Percentiles rank a stretch among this genome's conserved stretches.
These are phyloP conservation scores for Drosophila guanche DNA, from an alignment of 1,140 invertebrate genomes.

Conservation along the genomic window DNA sequence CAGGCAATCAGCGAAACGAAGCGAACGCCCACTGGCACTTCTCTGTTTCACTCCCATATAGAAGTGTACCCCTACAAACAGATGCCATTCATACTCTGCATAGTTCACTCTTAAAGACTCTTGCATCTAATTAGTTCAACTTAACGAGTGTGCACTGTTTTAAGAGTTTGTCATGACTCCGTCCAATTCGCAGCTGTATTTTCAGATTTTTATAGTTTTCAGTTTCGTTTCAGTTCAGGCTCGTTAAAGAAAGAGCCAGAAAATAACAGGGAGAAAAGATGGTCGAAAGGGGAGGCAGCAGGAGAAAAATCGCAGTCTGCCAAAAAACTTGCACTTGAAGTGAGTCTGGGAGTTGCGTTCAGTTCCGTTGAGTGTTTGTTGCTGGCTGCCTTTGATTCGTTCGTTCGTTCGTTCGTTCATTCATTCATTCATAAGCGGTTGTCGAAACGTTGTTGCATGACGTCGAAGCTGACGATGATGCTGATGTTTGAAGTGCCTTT, in stretches of 20 bases:
- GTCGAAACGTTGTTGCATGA: slow-evolving; percentile 46
- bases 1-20: slow-evolving; percentile 42
- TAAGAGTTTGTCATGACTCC: slow-evolving; percentile 40
- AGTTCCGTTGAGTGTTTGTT: slow-evolving; percentile 37
- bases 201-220: slow-evolving; percentile 47
- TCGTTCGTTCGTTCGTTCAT: slow-evolving; percentile 10
- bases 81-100: too few relatives aligned
- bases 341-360: slow-evolving; percentile 36
- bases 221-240: slow-evolving; percentile 14
- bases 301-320: slow-evolving; percentile 53
- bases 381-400: slow-evolving; percentile 49
- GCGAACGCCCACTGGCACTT: slow-evolving; percentile 6
- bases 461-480: slow-evolving; percentile 35
- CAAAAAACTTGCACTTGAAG: slow-evolving; percentile 72
- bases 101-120: too few relatives aligned
- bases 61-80: too few relatives aligned
- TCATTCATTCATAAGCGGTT: slow-evolving; percentile 69
- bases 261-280: slow-evolving; percentile 55
- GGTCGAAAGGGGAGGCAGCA: slow-evolving; percentile 1
- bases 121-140: too few relatives aligned
- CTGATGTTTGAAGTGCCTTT: slow-evolving; percentile 79
- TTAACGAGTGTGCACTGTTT: slow-evolving; percentile 28
- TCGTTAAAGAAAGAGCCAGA: slow-evolving; percentile 64
- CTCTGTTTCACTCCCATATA: too few relatives aligned
- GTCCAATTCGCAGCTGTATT: slow-evolving; percentile 50